Evolutionary conservation across 2,113 vertebrate genomes (phyloP), one percentile per base, ranked within the genome.

Genomic region (Sprattus sprattus): DNA sequence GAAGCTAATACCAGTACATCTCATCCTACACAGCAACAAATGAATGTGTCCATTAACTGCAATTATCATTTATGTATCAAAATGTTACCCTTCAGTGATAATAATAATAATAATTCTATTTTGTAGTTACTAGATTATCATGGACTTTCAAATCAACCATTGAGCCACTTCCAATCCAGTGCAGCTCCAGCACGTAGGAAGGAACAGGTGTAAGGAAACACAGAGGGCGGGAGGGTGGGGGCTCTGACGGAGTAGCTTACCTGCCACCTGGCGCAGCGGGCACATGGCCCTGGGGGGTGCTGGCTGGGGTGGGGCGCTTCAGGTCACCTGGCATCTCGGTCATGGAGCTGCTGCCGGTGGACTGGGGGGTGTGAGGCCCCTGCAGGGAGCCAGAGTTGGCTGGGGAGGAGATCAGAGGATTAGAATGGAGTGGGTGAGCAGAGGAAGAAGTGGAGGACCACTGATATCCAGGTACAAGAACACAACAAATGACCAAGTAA

Each of bases 311-410:
- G 75, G 98, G 97, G 0, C 97, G 97, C 91, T 99, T 98, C 95
- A 97, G 94, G 89, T 99, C 98, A 0, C 95, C 95, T 16, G 94
- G 94, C 87, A 96, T 95, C 92, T 99, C 98, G 6, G 96, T 95
- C 93, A 96, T 96, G 25, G 97, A 98, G 90, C 97, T 97, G 93
- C 97, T 97, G 92, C 96, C 96, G 1, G 97, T 97, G 44, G 98
- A 99, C 90, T 98, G 98, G 3, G 97, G 98, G 0, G 97, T 99
- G 93, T 98, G 97, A 0, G 98, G 98, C 83, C 98, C 98, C 94
- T 99, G 98, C 82, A 98, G 92, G 84, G 98, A 99, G 91, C 97
- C 97, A 20, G 98, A 99, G 91, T 98, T 97, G 84, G 97, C 98
- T 98, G 83, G 71, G 44, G 15, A 52, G 49, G 75, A 25, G 9